These are phyloP conservation scores for Zaprionus davidi DNA, from an alignment of 1,140 invertebrate species.

Conservation along the genomic window DNA sequence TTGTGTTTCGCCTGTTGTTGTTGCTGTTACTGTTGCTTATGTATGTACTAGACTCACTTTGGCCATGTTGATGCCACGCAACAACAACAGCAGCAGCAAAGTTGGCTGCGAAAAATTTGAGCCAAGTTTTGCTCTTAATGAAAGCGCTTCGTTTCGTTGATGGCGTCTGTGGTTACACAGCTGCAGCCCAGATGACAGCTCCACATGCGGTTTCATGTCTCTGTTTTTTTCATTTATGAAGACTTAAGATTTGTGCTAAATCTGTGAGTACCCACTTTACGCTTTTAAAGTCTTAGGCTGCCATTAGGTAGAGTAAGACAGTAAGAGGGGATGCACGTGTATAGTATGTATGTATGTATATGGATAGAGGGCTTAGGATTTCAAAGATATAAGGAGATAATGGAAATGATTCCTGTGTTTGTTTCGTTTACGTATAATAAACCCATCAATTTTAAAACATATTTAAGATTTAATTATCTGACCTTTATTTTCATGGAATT, in stretches of 20 bases:
- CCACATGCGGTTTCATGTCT: constrained; percentile 33
- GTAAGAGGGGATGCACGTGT: background rate
- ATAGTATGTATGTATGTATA: no score
- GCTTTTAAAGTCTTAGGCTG: background rate
- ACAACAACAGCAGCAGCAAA: constrained; percentile 32
- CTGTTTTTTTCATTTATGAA: background rate
- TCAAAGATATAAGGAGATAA: no score
- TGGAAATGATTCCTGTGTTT: no score
- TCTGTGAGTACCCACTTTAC: background rate
- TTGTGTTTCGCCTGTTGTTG: constrained; percentile 24
- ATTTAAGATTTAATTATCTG: no score
- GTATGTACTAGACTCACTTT: constrained; percentile 66
- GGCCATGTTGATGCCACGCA: constrained; percentile 24
- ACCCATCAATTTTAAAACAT: no score
- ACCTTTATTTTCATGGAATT: no score
- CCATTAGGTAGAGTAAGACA: background rate
- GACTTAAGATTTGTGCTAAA: background rate
- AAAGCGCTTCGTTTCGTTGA: constrained; percentile 62
- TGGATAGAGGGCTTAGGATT: no score
- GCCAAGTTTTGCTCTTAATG: constrained; percentile 73
- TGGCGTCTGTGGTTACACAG: constrained; percentile 54
- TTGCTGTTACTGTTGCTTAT: constrained; percentile 62
- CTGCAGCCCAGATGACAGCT: constrained; percentile 45
- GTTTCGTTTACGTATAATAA: no score
- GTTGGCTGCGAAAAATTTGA: constrained; percentile 48